Conservation (phyloP, 2,113 vertebrate species). For the Myxocyprinus asiaticus region DNA sequence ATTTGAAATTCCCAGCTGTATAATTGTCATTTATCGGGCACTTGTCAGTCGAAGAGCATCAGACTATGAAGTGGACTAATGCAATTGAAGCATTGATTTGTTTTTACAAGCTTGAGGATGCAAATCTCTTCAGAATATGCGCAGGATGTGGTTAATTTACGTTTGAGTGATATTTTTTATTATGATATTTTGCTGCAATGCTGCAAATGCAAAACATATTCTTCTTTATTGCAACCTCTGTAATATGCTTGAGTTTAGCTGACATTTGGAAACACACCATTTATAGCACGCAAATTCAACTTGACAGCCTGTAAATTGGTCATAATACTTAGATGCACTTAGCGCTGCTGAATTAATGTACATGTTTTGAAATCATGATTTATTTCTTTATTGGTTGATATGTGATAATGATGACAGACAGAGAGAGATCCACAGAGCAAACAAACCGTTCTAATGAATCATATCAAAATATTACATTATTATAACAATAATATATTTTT, state of each 20-base stretch:
- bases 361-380: neutral
- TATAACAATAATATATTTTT: too few species aligned
- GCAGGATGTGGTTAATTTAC: neutral
- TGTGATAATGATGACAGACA: neutral
- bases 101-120: constrained; percentile 43
- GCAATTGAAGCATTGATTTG: constrained; percentile 43
- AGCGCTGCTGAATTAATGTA: neutral
- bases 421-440: constrained; percentile 30
- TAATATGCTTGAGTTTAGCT: neutral
- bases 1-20: constrained; percentile 43
- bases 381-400: neutral
- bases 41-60: constrained; percentile 28
- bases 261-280: too few species aligned
- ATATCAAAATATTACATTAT: too few species aligned
- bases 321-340: neutral
- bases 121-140: constrained; percentile 35
- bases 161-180: neutral
- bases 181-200: neutral
- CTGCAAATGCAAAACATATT: neutral
- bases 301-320: neutral
- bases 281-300: neutral
- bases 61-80: constrained; percentile 47
- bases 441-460: neutral
- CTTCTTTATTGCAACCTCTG: too few species aligned
- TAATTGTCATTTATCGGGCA: constrained; percentile 46